phyloP scores from a whole-genome alignment of 2,888 invertebrate genomes.

The Malachius bipustulatus region DNA sequence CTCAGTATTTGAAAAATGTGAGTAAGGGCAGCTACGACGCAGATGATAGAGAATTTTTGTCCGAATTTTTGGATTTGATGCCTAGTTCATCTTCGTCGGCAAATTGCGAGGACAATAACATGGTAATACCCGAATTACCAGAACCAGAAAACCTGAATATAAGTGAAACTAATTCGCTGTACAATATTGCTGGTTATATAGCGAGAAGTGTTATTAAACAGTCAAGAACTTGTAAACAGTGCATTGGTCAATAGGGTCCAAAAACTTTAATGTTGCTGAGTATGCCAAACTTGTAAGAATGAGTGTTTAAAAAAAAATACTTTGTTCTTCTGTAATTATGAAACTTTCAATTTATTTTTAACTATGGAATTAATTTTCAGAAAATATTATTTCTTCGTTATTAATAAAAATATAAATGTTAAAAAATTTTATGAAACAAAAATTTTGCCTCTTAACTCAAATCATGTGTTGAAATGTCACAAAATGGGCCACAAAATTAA shows the following conservation, averaged over 20 bases:
- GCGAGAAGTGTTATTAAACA: slow-evolving; percentile 5
- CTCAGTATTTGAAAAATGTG: slow-evolving; percentile 13
- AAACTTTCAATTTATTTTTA: slow-evolving; percentile 4
- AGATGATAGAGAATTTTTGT: slow-evolving; percentile 13
- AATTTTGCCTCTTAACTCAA: slow-evolving; percentile 5
- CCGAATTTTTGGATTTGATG: slow-evolving; percentile 9
- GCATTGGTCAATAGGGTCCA: slow-evolving; percentile 5
- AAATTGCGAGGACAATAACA: not conserved
- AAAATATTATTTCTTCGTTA: slow-evolving; percentile 4
- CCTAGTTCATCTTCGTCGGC: slow-evolving; percentile 3
- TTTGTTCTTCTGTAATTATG: slow-evolving; percentile 4
- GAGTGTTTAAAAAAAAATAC: slow-evolving; percentile 3
- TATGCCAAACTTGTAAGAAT: slow-evolving; percentile 4
- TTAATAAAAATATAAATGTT: slow-evolving; percentile 5
- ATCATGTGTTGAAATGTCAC: slow-evolving; percentile 2
- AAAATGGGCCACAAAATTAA: slow-evolving; percentile 1
- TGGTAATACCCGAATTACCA: slow-evolving; percentile 3
- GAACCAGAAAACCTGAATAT: slow-evolving; percentile 3
- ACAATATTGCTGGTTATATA: not conserved
- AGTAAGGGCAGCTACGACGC: slow-evolving; percentile 10
- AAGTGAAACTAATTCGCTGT: slow-evolving; percentile 2
- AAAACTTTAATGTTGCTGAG: slow-evolving; percentile 3
- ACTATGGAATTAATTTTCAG: slow-evolving; percentile 5
- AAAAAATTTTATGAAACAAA: slow-evolving; percentile 6
- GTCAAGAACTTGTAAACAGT: slow-evolving; percentile 6